Conservation (phyloP, 2,797 vertebrate species). For the Lutjanus campechanus region DNA sequence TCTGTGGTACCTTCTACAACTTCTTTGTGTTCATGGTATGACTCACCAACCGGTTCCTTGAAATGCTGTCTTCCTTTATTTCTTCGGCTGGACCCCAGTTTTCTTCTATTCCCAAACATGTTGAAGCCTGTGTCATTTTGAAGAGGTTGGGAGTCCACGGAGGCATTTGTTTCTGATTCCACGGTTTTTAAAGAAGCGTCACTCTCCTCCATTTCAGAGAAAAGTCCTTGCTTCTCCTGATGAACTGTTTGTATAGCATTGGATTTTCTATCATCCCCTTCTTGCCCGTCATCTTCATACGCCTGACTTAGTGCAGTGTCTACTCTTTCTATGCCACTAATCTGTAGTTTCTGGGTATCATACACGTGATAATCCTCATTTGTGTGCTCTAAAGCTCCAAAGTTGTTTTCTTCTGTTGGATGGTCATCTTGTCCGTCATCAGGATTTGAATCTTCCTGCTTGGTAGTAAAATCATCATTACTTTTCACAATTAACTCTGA, state of each 20-base stretch:
- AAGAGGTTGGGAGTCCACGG: too few relatives aligned
- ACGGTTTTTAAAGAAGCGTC: background rate
- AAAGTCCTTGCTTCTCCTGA: background rate
- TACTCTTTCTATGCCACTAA: background rate
- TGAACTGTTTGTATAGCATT: background rate
- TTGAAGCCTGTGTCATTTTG: too few relatives aligned
- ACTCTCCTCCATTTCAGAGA: background rate
- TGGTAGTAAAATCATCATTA: background rate
- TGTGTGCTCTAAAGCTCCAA: background rate
- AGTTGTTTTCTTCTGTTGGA: background rate
- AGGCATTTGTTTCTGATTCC: too few relatives aligned
- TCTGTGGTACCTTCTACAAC: background rate
- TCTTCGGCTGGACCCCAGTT: conserved; percentile 59
- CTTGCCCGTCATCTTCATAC: background rate
- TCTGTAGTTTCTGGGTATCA: conserved; percentile 9
- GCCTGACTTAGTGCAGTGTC: background rate
- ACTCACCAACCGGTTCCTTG: conserved; percentile 21
- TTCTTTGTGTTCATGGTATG: conserved; percentile 9
- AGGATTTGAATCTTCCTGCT: conserved; percentile 3
- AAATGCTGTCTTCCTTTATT: conserved; percentile 19
- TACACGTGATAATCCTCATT: background rate
- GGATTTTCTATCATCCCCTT: conserved; percentile 2
- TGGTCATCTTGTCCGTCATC: background rate
- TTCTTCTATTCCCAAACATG: conserved; percentile 19
- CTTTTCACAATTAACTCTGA: background rate